Percentiles rank a stretch among this genome's conserved stretches.
Conservation (phyloP, 1,140 invertebrate genomes). For the Drosophila tristis region DNA sequence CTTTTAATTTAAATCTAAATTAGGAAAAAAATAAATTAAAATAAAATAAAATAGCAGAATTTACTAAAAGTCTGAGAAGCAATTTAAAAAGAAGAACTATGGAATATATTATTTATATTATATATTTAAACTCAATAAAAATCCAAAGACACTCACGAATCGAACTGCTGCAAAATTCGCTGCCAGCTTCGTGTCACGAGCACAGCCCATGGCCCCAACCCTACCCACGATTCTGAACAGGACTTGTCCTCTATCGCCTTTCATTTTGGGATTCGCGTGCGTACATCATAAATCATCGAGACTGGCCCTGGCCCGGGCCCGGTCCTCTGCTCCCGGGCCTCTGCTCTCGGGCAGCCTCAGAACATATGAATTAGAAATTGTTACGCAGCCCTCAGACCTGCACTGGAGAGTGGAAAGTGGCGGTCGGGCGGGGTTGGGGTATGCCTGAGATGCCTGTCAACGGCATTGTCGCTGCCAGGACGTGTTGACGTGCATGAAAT, state of each 20-base stretch:
- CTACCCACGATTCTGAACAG: slow-evolving; percentile 27
- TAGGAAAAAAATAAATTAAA: no score
- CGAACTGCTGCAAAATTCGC: neutral
- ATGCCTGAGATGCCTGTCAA: slow-evolving; percentile 52
- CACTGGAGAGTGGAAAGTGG: neutral
- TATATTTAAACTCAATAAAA: no score
- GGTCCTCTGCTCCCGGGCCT: neutral
- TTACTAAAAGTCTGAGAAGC: no score
- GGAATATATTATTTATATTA: no score
- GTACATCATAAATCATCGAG: slow-evolving; percentile 72
- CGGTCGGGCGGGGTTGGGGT: neutral
- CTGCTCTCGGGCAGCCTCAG: slow-evolving; percentile 23
- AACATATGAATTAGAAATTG: slow-evolving; percentile 83
- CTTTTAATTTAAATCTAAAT: no score
- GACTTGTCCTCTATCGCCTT: slow-evolving; percentile 28
- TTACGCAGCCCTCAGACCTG: slow-evolving; percentile 43
- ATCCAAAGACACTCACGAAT: neutral
- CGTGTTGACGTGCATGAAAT: slow-evolving; percentile 82
- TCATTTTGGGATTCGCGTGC: slow-evolving; percentile 73
- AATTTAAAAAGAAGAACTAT: no score
- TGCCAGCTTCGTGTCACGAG: slow-evolving; percentile 12
- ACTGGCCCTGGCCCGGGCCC: slow-evolving; percentile 4
- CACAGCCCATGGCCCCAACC: neutral
- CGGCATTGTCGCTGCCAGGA: slow-evolving; percentile 61
- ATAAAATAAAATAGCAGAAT: no score